Base-by-base conservation (phyloP, 2,888 invertebrate species). In the Polia nebulosa region DNA sequence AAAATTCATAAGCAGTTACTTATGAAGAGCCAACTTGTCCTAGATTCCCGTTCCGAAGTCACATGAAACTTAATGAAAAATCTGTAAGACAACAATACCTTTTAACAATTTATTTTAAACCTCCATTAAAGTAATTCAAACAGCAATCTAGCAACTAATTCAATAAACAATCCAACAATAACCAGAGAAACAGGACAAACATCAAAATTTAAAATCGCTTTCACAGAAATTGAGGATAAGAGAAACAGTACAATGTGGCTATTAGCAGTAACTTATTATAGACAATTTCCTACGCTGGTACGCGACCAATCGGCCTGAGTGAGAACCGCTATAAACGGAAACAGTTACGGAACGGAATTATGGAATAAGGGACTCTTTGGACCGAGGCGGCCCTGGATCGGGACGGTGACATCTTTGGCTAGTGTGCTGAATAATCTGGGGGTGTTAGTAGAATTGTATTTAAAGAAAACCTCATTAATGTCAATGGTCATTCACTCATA, bases 281-380 rank as follows among this genome's bases (percentile, higher is more conserved):
- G 91, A 91, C 92, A 91, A 93, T 93, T 91, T 92, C 91, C 91
- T 90, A 88, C 87, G 85, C 88, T 87, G 84, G 86, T 90, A 90
- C 85, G 88, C 89, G 91, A 92, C 91, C 94, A 94, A 94, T 94
- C 89, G 90, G 84, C 80, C 89, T 91, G 92, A 94, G 94, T 93
- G 91, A 93, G 90, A 91, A 89, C 83, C 87, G 88, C 90, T 86
- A 91, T 93, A 93, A 92, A 91, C 80, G 91, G 92, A 92, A 90
- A 90, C 90, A 85, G 90, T 90, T 90, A 90, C 88, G 85, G 88
- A 85, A 85, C 82, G 87, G 87, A 88, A 87, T 89, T 89, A 90
- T 88, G 84, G 86, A 87, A 86, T 78, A 72, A 87, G 84, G 85
- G 88, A 88, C 72, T 85, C 79, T 81, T 82, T 84, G 66, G 69